Evolutionary conservation across 2,888 invertebrate genomes (phyloP), one percentile per base, ranked within the genome.

Genomic region (Calameuta filiformis): DNA sequence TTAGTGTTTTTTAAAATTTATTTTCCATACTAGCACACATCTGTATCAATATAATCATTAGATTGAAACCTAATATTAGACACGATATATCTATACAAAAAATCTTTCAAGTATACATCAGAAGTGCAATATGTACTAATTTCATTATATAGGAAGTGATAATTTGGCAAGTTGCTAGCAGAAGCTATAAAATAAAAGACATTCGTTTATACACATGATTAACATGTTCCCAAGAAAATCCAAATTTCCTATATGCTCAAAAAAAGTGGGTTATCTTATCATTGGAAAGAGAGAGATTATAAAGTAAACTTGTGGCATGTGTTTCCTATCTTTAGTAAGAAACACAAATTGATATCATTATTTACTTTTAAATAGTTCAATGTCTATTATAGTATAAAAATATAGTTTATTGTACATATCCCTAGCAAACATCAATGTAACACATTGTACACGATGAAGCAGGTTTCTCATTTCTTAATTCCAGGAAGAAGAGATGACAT

Each of bases 401-500:
- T 9, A 23, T 56, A 23, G 23, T 33, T 33, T 33, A 33, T 23
- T 56, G 9, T 56, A 23, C 23, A 23, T 23, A 23, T 56, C 9
- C 23, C 23, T 56, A 23, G 23, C 56, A 56, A 56, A 56, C 56
- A 56, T 56, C 23, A 56, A 56, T 56, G 23, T 6, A 56, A 56
- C 56, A 23, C 9, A 56, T 56, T 23, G 56, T 56, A 56, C 9
- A 56, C 9, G 23, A 56, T 56, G 56, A 56, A 56, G 56, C 56
- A 56, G 56, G 15, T 56, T 56, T 56, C 23, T 56, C 23, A 9
- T 56, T 56, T 56, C 1, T 9, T 78, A 69, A 79, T 88, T 85
- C 12, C 81, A 92, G 91, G 91, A 78, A 87, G 90, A 71, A 86
- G 89, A 87, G 89, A 88, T 81, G 91, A 91, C 76, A 86, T 88